Conservation (phyloP, 2,797 vertebrate species). For the Borostomias antarcticus region DNA sequence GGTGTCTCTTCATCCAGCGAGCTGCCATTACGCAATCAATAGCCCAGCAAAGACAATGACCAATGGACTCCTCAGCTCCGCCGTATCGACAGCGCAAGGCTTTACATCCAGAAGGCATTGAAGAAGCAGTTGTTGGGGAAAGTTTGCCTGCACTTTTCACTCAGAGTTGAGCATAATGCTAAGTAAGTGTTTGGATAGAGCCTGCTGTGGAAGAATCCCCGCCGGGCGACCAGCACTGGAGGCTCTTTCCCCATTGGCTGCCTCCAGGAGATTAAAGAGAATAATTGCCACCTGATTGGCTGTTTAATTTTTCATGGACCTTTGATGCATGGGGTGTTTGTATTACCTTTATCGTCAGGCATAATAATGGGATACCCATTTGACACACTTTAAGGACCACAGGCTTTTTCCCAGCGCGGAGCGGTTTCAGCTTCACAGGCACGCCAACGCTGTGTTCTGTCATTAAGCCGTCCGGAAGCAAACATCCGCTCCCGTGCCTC, state of each 20-base stretch:
- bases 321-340: slow-evolving; percentile 73
- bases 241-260: slow-evolving; percentile 79
- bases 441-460: not conserved
- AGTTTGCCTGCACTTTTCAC: slow-evolving; percentile 55
- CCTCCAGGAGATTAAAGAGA: slow-evolving; percentile 83
- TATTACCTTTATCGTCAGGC: slow-evolving; percentile 72
- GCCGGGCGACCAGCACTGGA: slow-evolving; percentile 67
- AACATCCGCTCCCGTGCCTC: too few relatives aligned
- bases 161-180: slow-evolving; percentile 73
- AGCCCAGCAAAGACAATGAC: slow-evolving; percentile 37
- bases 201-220: slow-evolving; percentile 55
- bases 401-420: slow-evolving; percentile 37
- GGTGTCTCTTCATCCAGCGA: slow-evolving; percentile 42
- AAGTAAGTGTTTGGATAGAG: slow-evolving; percentile 73
- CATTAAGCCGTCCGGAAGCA: not conserved
- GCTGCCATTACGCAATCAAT: slow-evolving; percentile 49
- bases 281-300: slow-evolving; percentile 84
- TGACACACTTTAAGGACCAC: slow-evolving; percentile 66
- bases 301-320: slow-evolving; percentile 80
- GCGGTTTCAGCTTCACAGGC: slow-evolving; percentile 15
- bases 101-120: slow-evolving; percentile 47
- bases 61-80: slow-evolving; percentile 45
- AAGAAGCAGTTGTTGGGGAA: slow-evolving; percentile 54
- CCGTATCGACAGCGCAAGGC: slow-evolving; percentile 44
- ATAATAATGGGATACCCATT: slow-evolving; percentile 69